Evolutionary conservation across 2,888 invertebrate species (phyloP).

Genomic region (Melanargia galathea): DNA sequence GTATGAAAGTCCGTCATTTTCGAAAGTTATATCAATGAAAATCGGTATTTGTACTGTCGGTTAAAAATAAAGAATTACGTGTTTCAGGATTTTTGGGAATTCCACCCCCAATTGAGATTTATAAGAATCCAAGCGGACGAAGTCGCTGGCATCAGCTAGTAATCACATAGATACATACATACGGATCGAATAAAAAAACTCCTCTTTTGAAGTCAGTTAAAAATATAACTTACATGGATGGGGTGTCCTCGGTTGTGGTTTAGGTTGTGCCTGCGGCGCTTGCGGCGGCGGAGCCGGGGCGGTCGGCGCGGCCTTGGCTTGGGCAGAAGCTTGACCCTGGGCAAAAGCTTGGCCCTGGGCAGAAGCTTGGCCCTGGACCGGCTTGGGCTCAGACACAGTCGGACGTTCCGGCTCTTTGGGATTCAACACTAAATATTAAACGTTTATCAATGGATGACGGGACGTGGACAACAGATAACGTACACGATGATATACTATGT

Average conservation of each 20-base stretch:
- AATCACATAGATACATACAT: too few species aligned
- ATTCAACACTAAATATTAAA: conserved; percentile 65
- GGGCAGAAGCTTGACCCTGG: neutral
- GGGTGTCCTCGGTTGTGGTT: conserved; percentile 34
- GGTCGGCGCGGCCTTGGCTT: conserved; percentile 17
- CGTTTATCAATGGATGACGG: conserved; percentile 36
- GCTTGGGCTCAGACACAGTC: conserved; percentile 21
- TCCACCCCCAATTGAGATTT: too few species aligned
- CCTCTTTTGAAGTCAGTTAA: neutral
- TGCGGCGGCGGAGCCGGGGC: conserved; percentile 19
- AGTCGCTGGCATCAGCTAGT: too few species aligned
- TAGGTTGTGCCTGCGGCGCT: conserved; percentile 24
- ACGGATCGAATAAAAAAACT: too few species aligned
- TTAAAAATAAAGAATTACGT: too few species aligned
- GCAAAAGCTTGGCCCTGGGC: neutral
- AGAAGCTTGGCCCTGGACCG: conserved; percentile 4
- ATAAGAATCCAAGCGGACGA: too few species aligned
- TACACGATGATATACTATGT: conserved; percentile 44
- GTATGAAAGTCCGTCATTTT: too few species aligned
- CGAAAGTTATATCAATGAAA: too few species aligned
- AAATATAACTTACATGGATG: conserved; percentile 59
- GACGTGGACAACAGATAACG: conserved; percentile 48
- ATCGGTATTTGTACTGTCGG: too few species aligned
- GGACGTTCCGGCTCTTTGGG: conserved; percentile 56
- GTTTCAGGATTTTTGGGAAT: too few species aligned